phyloP scores from a whole-genome alignment of 2,113 vertebrate species.

The Callipepla squamata region DNA sequence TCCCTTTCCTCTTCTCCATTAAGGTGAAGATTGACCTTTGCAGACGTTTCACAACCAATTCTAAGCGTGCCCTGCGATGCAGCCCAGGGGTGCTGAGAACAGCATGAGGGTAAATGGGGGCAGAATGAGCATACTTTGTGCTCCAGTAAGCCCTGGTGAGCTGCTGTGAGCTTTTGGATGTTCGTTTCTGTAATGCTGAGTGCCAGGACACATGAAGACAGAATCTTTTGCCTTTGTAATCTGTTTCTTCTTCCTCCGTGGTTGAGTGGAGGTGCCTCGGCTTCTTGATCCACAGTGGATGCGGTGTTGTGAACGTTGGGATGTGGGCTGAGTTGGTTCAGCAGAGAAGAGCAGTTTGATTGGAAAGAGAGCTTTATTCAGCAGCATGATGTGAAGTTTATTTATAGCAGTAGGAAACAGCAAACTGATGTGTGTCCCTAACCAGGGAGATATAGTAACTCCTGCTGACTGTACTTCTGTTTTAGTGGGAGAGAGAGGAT shows the following conservation, averaged over 20 bases:
- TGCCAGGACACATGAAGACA: not conserved
- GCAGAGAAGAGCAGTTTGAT: not conserved
- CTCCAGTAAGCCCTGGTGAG: not conserved
- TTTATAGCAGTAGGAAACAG: not conserved
- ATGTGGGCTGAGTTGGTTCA: not conserved
- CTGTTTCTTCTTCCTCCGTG: not conserved
- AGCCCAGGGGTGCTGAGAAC: not conserved
- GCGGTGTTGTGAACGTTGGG: not conserved
- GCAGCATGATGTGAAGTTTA: not conserved
- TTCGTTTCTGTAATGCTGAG: not conserved
- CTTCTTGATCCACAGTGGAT: not conserved
- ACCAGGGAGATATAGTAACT: not conserved
- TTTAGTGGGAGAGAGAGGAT: not conserved
- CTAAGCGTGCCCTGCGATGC: fast-evolving
- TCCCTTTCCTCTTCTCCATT: not conserved
- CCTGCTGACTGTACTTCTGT: not conserved
- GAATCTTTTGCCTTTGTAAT: not conserved
- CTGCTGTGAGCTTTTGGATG: not conserved
- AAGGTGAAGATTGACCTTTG: not conserved
- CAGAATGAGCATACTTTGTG: fast-evolving
- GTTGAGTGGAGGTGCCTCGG: not conserved
- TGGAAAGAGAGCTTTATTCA: not conserved
- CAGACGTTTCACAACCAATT: not conserved
- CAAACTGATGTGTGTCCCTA: not conserved
- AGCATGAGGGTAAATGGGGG: fast-evolving